Evolutionary conservation across 2,797 vertebrate genomes (phyloP).

Genomic region (Chaetophractus vellerosus): DNA sequence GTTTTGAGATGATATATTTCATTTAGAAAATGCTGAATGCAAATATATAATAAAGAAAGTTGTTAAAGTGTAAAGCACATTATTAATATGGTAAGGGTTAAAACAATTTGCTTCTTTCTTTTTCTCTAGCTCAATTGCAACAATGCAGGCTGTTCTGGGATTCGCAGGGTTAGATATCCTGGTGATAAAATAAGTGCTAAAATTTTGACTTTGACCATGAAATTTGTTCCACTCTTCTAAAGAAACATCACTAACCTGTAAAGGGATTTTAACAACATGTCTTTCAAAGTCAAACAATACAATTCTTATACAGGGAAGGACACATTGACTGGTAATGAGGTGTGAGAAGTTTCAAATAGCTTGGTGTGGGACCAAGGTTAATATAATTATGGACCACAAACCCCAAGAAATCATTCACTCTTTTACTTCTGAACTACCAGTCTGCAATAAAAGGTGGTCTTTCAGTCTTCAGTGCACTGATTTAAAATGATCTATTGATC

Average conservation of each 20-base stretch:
- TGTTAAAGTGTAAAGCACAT: slow-evolving; percentile 11
- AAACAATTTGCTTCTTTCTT: slow-evolving; percentile 60
- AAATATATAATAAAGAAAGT: slow-evolving; percentile 26
- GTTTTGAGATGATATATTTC: slow-evolving; percentile 18
- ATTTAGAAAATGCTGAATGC: slow-evolving; percentile 10
- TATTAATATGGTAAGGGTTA: slow-evolving; percentile 49
- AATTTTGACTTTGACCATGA: slow-evolving; percentile 84
- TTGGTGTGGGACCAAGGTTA: slow-evolving; percentile 80
- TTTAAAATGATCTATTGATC: slow-evolving; percentile 87
- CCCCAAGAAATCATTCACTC: slow-evolving; percentile 79
- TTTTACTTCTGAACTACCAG: slow-evolving; percentile 79
- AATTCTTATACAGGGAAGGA: slow-evolving; percentile 74
- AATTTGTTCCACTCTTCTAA: slow-evolving; percentile 79
- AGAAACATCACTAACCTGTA: slow-evolving; percentile 82
- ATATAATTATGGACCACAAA: slow-evolving; percentile 80
- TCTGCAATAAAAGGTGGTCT: slow-evolving; percentile 77
- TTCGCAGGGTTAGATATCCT: slow-evolving; percentile 73
- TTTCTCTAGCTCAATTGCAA: slow-evolving; percentile 17
- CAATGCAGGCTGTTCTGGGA: slow-evolving; percentile 33
- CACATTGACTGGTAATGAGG: slow-evolving; percentile 80
- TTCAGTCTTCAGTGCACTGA: slow-evolving; percentile 80
- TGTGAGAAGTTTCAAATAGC: slow-evolving; percentile 81
- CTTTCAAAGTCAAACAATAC: slow-evolving; percentile 84
- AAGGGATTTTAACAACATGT: slow-evolving; percentile 83
- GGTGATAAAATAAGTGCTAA: slow-evolving; percentile 74